These are phyloP conservation scores for Danaus chrysippus DNA, from an alignment of 2,888 invertebrate genomes.

Conservation along the genomic window DNA sequence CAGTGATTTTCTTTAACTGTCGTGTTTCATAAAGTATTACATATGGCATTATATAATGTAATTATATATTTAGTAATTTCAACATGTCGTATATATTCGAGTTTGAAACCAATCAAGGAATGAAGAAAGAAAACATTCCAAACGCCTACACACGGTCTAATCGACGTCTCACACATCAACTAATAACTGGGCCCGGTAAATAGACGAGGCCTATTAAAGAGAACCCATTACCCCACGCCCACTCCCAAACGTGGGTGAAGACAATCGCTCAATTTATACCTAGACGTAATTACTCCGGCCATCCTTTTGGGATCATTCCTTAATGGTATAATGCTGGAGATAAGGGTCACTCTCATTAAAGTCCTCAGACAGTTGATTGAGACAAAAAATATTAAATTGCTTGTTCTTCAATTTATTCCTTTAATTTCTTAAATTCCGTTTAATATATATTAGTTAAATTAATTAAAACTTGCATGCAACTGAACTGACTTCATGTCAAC, in stretches of 20 bases:
- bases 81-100: conserved; percentile 5
- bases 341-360: background rate
- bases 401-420: too few species aligned
- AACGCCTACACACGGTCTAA: conserved; percentile 18
- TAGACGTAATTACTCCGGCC: conserved; percentile 26
- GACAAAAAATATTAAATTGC: too few species aligned
- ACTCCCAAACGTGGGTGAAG: conserved; percentile 31
- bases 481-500: background rate
- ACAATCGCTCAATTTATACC: conserved; percentile 34
- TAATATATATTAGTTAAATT: too few species aligned
- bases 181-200: conserved; percentile 27
- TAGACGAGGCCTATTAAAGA: conserved; percentile 26
- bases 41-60: too few species aligned
- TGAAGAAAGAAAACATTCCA: conserved; percentile 10
- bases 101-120: conserved; percentile 14
- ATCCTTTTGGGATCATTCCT: conserved; percentile 23
- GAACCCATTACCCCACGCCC: conserved; percentile 28
- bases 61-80: too few species aligned
- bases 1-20: too few species aligned
- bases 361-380: too few species aligned
- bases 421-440: too few species aligned
- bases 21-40: too few species aligned
- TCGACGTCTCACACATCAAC: conserved; percentile 22
- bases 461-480: too few species aligned
- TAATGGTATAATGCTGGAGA: conserved; percentile 15